Evolutionary conservation across 2,797 vertebrate genomes (phyloP), one percentile per base, ranked within the genome.

Genomic region (Bradypodion pumilum): DNA sequence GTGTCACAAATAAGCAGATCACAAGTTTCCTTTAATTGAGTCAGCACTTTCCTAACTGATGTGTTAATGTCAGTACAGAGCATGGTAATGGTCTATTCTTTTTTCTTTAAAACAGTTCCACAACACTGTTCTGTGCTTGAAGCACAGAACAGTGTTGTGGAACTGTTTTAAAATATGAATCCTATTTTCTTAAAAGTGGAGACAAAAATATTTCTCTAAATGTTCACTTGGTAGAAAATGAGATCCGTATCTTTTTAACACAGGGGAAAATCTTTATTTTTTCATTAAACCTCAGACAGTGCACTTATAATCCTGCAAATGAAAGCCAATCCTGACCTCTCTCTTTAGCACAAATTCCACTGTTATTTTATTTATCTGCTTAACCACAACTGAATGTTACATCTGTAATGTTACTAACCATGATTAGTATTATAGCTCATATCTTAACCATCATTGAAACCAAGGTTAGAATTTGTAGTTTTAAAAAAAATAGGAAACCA

Each of bases 11-110:
- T 92, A 91, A 89, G 81, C 86, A 89, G 89, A 90, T 91, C 89
- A 84, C 89, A 77, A 89, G 88, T 90, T 94, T 95, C 92, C 91
- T 92, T 90, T 86, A 76, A 85, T 87, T 90, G 86, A 90, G 91
- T 89, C 89, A 82, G 90, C 86, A 69, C 1, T 92, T 94, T 91
- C 82, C 87, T 59, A 74, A 78, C 63, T 88, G 65, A 89, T 79
- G 85, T 86, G 12, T 75, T 87, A 52, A 73, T 75, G 72, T 78
- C 90, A 60, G 60, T 60, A 35, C 83, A 90, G 46, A 10, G 15
- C 42, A 42, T 59, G 63, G 74, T 1, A 84, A 78, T 83, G 78
- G 85, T 72, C 10, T 49, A 66, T 19, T 10, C 1, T n/a, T 79
- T 19, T 87, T 92, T 78, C 70, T 77, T 19, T 77, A 89, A 66